Evolutionary conservation across 2,113 vertebrate genomes (phyloP).

Genomic region (Onychostruthus taczanowskii): DNA sequence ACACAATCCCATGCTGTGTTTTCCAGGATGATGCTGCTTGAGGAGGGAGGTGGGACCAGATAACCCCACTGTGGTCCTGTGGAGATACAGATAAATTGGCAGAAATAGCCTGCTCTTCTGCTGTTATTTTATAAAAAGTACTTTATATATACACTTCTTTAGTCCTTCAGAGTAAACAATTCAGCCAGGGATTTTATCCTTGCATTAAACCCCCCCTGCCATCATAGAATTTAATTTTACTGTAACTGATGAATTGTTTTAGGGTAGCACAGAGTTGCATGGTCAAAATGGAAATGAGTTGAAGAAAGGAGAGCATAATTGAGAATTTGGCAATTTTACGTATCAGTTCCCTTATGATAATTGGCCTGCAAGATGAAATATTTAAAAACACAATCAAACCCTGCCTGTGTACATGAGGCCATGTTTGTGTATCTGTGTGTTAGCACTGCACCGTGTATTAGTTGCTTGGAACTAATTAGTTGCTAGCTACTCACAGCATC

Average conservation of each 20-base stretch:
- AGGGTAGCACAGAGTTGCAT: neutral
- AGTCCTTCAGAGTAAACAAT: neutral
- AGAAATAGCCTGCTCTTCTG: neutral
- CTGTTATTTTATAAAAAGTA: neutral
- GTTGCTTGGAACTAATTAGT: slow-evolving; percentile 62
- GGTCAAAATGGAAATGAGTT: slow-evolving; percentile 48
- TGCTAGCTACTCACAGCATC: slow-evolving; percentile 38
- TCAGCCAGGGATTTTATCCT: neutral
- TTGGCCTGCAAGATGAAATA: slow-evolving; percentile 56
- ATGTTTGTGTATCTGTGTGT: slow-evolving; percentile 17
- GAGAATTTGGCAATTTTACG: slow-evolving; percentile 58
- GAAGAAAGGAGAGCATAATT: slow-evolving; percentile 23
- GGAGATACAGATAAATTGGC: neutral
- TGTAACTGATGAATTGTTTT: neutral
- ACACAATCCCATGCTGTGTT: neutral
- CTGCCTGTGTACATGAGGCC: neutral
- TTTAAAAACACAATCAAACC: slow-evolving; percentile 45
- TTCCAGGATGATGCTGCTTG: neutral
- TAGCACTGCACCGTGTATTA: neutral
- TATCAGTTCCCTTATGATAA: slow-evolving; percentile 60
- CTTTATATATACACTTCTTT: neutral
- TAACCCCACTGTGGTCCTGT: neutral
- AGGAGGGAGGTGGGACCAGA: neutral
- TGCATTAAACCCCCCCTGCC: neutral
- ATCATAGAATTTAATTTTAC: neutral